phyloP scores from a whole-genome alignment of 2,113 vertebrate genomes.

The Myrmecophaga tridactyla region DNA sequence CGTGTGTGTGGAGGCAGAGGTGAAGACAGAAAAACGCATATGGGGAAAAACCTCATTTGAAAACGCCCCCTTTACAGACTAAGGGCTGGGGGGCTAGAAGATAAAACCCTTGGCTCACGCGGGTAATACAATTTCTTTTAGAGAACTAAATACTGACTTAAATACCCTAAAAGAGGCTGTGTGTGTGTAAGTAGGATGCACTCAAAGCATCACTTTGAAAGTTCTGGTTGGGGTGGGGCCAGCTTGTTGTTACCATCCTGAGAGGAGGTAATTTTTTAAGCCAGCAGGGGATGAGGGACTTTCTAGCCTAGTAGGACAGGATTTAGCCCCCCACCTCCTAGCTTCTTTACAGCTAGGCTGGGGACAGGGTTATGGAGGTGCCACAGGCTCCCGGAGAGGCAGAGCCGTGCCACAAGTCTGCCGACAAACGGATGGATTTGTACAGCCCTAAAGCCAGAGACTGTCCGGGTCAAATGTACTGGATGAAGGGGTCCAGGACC shows the following conservation, averaged over 20 bases:
- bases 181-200: fast-evolving
- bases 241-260: fast-evolving
- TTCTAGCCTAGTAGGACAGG: too few species aligned
- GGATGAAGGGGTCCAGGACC: not conserved
- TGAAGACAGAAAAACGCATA: fast-evolving
- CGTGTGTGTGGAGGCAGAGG: fast-evolving
- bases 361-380: not conserved
- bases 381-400: not conserved
- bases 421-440: fast-evolving
- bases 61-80: not conserved
- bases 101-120: not conserved
- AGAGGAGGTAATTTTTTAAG: too few species aligned
- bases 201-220: too few species aligned
- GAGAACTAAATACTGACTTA: not conserved
- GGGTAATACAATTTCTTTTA: not conserved
- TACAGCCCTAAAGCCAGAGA: not conserved
- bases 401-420: fast-evolving
- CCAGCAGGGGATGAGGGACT: too few species aligned
- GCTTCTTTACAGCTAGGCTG: not conserved
- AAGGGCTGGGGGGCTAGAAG: not conserved
- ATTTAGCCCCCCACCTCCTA: not conserved
- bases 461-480: too few species aligned
- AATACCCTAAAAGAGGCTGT: not conserved
- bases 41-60: not conserved
- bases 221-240: fast-evolving